Base-by-base conservation (phyloP, 1,140 invertebrate species). In the Drusus annulatus region DNA sequence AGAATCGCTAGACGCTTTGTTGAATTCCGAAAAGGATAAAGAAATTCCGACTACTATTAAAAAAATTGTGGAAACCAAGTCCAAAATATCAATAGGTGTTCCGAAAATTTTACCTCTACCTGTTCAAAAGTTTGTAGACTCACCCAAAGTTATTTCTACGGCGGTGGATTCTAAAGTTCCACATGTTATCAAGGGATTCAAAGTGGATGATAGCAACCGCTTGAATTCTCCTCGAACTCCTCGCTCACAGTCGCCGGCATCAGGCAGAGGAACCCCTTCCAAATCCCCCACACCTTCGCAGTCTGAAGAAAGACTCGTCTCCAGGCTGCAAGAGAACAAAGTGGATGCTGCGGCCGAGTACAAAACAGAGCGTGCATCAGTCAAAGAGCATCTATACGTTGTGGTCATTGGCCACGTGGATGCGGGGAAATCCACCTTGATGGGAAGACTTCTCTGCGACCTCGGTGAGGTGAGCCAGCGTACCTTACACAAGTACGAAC, bases 321-420 rank as follows among this genome's bases (percentile, higher is more conserved):
- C 68, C 13, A 91, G 90, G 86, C 81, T 85, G n/a, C 89, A 87
- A 69, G 92, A 93, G 73, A 90, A 88, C 52, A 93, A 92, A 86
- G 65, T 88, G 23, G 92, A 94, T 84, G 87, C 90, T 4, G 85
- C 89, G 16, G 85, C 85, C 52, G 86, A 93, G 81, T 98, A 95
- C 86, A 89, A 93, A 74, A 94, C 93, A 85, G 94, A 97, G 86
- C 91, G 96, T 81, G 93, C 91, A 1, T 89, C 90, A 17, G 92
- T 92, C 15, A 98, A 99, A 85, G 94, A 96, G 65, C 93, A 97
- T 84, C 91, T 99, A 58, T 97, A 99, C 87, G 92, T 99, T 87
- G 96, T 99, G 82, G 97, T 99, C 0, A 97, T 98, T 85, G 99
- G 99, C 58, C 98, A 99, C 91, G 99, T 99, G 4, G 99, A 99